phyloP scores from a whole-genome alignment of 2,113 vertebrate species.

The Calidris pugnax region DNA sequence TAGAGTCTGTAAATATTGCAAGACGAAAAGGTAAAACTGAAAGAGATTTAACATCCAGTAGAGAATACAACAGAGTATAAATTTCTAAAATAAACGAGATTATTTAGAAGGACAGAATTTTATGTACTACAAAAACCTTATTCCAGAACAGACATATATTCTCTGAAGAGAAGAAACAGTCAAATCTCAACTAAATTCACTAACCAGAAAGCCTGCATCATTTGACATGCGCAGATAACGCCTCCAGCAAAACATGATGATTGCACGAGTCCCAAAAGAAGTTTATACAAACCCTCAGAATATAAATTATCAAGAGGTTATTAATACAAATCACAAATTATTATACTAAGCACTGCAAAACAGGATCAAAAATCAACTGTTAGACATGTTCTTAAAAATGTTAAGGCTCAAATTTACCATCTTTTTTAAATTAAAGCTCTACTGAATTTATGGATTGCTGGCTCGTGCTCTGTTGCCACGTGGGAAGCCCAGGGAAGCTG shows the following conservation, averaged over 20 bases:
- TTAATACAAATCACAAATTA: not conserved
- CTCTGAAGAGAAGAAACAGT: not conserved
- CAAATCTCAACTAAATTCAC: not conserved
- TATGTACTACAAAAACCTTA: not conserved
- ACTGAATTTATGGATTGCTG: not conserved
- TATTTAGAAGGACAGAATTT: not conserved
- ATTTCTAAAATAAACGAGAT: not conserved
- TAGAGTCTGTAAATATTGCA: not conserved
- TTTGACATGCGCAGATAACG: not conserved
- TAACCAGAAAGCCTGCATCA: not conserved
- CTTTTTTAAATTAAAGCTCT: not conserved
- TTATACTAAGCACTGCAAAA: not conserved
- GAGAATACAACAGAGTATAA: rapidly evolving
- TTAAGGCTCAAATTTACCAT: not conserved
- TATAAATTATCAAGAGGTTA: not conserved
- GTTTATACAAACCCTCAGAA: not conserved
- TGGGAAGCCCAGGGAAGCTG: not conserved
- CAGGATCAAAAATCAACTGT: not conserved
- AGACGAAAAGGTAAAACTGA: not conserved
- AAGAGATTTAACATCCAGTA: not conserved
- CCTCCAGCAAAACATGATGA: not conserved
- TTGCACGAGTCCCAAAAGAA: not conserved
- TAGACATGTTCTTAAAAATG: not conserved
- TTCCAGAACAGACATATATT: not conserved
- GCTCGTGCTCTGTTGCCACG: not conserved